Base-by-base conservation (phyloP, 2,113 vertebrate genomes). In the Machaerirhynchus nigripectus region DNA sequence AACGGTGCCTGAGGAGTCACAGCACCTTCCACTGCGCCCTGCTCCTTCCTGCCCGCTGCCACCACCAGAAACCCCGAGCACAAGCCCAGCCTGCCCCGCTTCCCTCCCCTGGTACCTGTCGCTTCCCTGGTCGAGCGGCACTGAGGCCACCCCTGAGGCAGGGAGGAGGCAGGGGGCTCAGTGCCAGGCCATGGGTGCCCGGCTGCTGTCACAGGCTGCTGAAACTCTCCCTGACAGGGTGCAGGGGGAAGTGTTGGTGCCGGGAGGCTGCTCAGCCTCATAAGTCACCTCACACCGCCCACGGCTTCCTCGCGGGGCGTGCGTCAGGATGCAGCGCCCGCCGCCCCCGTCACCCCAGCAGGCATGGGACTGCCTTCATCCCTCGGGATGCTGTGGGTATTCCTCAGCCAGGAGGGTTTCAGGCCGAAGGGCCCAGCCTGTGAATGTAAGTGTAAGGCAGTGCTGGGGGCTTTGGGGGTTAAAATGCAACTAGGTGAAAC, bases 221-320 rank as follows among this genome's bases (percentile, higher is more conserved):
- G 15, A 8, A 56, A 15, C 7, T 0, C 26, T 81, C 28, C 64
- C 15, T 1, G 17, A 2, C 49, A 5, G 46, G 15, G 10, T 2
- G 35, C n/a, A 13, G 11, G 50, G 18, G 71, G 60, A 95, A 95
- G 59, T 60, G 20, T 2, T 1, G 19, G 55, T 0, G 2, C 23
- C 2, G 6, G n/a, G 42, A 9, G 23, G 15, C 37, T 1, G 31
- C 80, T 65, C 21, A 2, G 61, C 56, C 37, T 84, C 73, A 16
- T 96, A 96, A 93, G 31, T 42, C 27, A 9, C 35, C 44, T 89
- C 78, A 18, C 15, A 9, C 64, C 95, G 74, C 96, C 95, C 90
- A 93, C 93, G 4, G 65, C 77, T 95, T 96, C 80, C 96, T 84
- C 3, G 0, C 1, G 2, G 74, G 89, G 77, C 12, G 7, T 67